Percentiles rank a stretch among this genome's conserved stretches.
Conservation (phyloP, 2,113 vertebrate species). For the Chaetops frenatus region DNA sequence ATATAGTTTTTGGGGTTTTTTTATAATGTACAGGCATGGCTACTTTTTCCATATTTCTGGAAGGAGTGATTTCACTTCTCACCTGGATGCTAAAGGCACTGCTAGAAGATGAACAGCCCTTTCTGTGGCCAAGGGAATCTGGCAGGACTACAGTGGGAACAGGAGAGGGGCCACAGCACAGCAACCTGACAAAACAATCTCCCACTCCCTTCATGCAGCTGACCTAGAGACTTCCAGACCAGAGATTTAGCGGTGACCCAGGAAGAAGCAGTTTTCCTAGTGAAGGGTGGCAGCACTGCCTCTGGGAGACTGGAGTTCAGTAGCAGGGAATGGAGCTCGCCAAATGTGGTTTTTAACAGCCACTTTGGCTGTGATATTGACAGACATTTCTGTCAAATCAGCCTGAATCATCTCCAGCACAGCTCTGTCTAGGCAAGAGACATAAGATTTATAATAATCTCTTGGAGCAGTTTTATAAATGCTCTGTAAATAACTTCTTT, state of each 20-base stretch:
- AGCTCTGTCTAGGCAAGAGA: background rate
- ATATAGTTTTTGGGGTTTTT: background rate
- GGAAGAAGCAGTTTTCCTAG: background rate
- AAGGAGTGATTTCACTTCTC: background rate
- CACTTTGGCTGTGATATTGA: constrained; percentile 22
- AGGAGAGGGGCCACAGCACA: background rate
- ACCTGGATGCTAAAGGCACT: background rate
- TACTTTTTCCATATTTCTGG: background rate
- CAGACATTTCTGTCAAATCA: background rate
- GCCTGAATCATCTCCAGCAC: constrained; percentile 1
- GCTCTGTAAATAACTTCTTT: background rate
- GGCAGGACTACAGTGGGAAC: background rate
- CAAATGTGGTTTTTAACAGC: background rate
- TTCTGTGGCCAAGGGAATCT: background rate
- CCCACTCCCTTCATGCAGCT: background rate
- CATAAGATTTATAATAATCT: background rate
- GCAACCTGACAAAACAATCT: background rate
- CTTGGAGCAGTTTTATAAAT: background rate
- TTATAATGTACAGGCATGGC: background rate
- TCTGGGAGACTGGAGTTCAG: background rate
- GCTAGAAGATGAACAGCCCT: background rate
- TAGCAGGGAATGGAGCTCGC: background rate
- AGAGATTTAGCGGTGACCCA: background rate
- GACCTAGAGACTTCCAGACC: background rate
- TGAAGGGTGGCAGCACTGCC: background rate